Evolutionary conservation across 2,797 vertebrate genomes (phyloP), one percentile per base, ranked within the genome.

Genomic region (Zenarchopterus dispar): DNA sequence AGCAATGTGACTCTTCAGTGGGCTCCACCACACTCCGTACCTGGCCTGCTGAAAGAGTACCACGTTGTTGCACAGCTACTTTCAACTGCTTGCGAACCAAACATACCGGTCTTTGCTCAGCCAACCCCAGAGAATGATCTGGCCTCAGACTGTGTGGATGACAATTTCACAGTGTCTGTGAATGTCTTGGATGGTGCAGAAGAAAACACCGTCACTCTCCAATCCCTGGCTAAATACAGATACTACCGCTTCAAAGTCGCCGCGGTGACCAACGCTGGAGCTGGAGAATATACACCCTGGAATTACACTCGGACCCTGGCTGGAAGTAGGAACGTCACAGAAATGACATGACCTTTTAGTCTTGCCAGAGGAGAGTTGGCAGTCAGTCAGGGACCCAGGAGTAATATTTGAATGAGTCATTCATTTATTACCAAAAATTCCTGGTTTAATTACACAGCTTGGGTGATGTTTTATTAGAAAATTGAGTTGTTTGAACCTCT

Each of bases 181-280:
- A 92, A 94, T 50, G 88, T 85, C 65, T 91, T 86, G 4, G 83
- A 93, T 26, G 75, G 76, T 60, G 72, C 70, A 4, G 75, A 85
- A 51, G 74, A 68, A 8, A 33, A 56, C 73, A 92, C 91, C 68
- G 69, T 94, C 70, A 97, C 93, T 1, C 81, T 98, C 1, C 72
- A 90, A 16, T 92, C 91, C 44, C 77, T 99, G 69, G 92, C 92
- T 45, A 98, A 97, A 89, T 98, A 95, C 89, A 94, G 96, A 84
- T 92, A 88, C 86, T 99, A 99, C 82, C 93, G 96, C 80, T 95
- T 99, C 90, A 93, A 93, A 50, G 88, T 98, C 76, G 92, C 94
- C 23, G 97, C 96, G 6, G 94, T 95, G 73, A 99, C 97, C 0
- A 96, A 87, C 2, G 95, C 93, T 2, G 97, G 97, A 52, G 93